Evolutionary conservation across 2,797 vertebrate species (phyloP).

Genomic region (Acestrorhynchus altus): DNA sequence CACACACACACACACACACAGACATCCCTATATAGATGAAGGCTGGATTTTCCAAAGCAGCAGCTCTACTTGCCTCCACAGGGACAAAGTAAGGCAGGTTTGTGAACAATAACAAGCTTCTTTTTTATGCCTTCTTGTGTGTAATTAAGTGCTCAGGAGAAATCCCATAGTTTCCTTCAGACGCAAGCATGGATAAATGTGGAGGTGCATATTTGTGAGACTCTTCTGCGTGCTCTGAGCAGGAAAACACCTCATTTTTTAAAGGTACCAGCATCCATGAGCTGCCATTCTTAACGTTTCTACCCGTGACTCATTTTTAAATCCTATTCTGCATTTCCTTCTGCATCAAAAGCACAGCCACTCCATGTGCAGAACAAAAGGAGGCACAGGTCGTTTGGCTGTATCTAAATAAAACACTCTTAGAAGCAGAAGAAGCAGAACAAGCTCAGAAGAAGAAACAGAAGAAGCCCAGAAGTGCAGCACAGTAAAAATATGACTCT

Average conservation of each 20-base stretch:
- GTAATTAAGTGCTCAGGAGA: constrained; percentile 42
- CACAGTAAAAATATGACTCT: constrained; percentile 34
- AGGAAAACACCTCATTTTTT: not conserved
- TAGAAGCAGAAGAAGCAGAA: constrained; percentile 2
- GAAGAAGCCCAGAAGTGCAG: too few species aligned
- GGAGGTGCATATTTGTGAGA: not conserved
- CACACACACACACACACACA: constrained; percentile 12
- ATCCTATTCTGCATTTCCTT: not conserved
- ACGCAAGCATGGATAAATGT: not conserved
- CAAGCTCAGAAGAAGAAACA: constrained; percentile 24
- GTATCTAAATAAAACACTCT: constrained; percentile 6
- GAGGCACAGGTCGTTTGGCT: constrained; percentile 4
- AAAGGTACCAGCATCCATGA: not conserved
- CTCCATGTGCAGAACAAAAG: not conserved
- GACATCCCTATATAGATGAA: constrained; percentile 27
- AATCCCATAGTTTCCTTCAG: constrained; percentile 10
- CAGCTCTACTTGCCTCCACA: constrained; percentile 23
- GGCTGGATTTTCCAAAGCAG: constrained; percentile 47
- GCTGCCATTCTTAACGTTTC: not conserved
- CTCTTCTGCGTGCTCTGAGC: not conserved
- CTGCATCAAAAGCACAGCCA: constrained; percentile 9
- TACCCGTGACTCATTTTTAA: constrained; percentile 12
- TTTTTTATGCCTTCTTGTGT: constrained; percentile 35
- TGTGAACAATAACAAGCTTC: constrained; percentile 36
- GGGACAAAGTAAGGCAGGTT: constrained; percentile 7